phyloP scores from a whole-genome alignment of 2,797 vertebrate species.

The Pantherophis vulpinus region DNA sequence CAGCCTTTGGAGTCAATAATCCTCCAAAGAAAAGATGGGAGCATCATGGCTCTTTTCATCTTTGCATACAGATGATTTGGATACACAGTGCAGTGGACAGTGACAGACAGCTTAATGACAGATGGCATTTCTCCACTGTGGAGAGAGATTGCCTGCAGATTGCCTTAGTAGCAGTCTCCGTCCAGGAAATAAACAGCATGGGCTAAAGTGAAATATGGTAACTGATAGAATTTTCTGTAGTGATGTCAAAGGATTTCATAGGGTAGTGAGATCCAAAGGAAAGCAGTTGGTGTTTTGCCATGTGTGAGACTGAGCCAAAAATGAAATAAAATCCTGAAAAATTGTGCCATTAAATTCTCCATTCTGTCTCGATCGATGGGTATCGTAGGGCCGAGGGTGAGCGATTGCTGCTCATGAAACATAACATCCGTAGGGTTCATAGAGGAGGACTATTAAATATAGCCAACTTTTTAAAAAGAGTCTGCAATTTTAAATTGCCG shows the following conservation, averaged over 20 bases:
- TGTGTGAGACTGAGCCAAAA: background rate
- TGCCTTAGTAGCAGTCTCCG: conserved; percentile 21
- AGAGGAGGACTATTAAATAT: background rate
- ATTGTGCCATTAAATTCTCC: background rate
- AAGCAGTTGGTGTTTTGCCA: background rate
- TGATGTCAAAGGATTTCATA: conserved; percentile 1
- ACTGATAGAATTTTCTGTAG: conserved; percentile 19
- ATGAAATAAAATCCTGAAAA: conserved; percentile 2
- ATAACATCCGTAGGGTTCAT: background rate
- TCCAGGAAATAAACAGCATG: conserved; percentile 11
- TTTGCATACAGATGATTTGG: conserved; percentile 61
- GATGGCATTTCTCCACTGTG: conserved; percentile 40
- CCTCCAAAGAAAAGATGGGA: conserved; percentile 68
- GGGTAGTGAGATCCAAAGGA: background rate
- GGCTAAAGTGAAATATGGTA: conserved; percentile 27
- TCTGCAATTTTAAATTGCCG: background rate
- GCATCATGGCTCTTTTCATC: conserved; percentile 60
- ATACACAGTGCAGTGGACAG: conserved; percentile 55
- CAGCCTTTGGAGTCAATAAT: conserved; percentile 67
- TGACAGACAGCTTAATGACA: conserved; percentile 56
- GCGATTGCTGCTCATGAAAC: background rate
- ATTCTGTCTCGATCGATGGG: background rate
- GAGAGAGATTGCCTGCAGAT: conserved; percentile 34
- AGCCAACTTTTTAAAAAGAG: background rate
- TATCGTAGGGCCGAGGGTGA: background rate